Evolutionary conservation across 2,113 vertebrate genomes (phyloP), one percentile per base, ranked within the genome.

Genomic region (Atlantisia rogersi): DNA sequence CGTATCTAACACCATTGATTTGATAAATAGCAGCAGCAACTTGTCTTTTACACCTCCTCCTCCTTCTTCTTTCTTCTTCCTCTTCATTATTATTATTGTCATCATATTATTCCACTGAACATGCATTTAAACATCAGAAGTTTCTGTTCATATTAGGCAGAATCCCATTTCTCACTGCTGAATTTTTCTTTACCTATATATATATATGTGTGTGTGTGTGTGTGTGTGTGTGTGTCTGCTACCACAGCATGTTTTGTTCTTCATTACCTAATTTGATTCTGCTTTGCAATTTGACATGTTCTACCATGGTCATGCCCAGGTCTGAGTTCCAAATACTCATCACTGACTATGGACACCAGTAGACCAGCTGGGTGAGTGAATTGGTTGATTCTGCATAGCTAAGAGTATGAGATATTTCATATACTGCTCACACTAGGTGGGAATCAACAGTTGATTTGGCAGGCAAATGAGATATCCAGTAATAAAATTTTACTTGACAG

Each of bases 401-500:
- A 65, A 35, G 35, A 63, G 12, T 78, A 68, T 28, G 29, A 92
- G 17, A 48, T 69, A 68, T 77, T 94, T 92, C 79, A 68, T 40
- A 86, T n/a, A 76, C 14, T 77, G 11, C 28, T 91, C 62, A 48
- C 70, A 63, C 55, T 78, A 85, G 67, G 65, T 92, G 74, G 28
- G 73, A 93, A 94, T 92, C 82, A 89, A 68, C 69, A 82, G 71
- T 31, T 95, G 71, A 91, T 95, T 90, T 81, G 37, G 56, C 62
- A 93, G 53, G 52, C 0, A 0, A 89, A 89, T 44, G 44, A 93
- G 92, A 81, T 81, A 89, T 13, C 55, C 81, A 94, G 71, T 83
- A 95, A 94, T 95, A 92, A 92, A 97, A 82, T 90, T 81, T 93
- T 91, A 79, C 73, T 96, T 96, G 95, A 90, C 82, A 96, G 58